Conservation (phyloP, 2,797 vertebrate genomes). For the Pterois miles region DNA sequence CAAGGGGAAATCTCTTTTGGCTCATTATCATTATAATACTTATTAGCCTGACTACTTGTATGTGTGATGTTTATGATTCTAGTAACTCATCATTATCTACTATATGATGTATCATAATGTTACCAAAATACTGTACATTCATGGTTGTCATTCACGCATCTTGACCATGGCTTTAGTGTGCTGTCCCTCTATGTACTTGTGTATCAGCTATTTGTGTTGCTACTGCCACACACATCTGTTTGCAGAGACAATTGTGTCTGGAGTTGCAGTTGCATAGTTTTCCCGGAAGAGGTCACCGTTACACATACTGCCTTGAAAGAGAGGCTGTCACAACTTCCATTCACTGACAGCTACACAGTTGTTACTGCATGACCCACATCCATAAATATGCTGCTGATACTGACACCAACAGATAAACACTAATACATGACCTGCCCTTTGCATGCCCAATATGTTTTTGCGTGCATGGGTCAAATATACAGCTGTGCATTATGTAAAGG, state of each 20-base stretch:
- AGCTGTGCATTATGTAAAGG: slow-evolving; percentile 19
- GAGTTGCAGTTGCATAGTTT: slow-evolving; percentile 15
- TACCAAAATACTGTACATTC: background rate
- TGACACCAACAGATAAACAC: slow-evolving; percentile 9
- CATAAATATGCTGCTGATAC: slow-evolving; percentile 39
- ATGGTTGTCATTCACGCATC: background rate
- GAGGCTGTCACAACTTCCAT: background rate
- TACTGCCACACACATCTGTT: background rate
- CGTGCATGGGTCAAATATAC: slow-evolving; percentile 1
- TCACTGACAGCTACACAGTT: background rate
- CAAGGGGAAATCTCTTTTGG: too few relatives aligned
- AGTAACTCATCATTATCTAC: background rate
- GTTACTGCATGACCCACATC: background rate
- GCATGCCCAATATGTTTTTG: background rate
- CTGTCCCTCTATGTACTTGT: background rate
- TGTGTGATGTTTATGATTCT: background rate
- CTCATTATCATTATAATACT: background rate
- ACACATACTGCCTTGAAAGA: background rate
- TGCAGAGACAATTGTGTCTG: background rate
- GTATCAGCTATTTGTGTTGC: background rate
- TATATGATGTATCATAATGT: background rate
- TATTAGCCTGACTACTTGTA: background rate
- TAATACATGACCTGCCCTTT: slow-evolving; percentile 1
- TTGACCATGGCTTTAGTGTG: background rate
- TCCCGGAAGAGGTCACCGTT: slow-evolving; percentile 39